Evolutionary conservation across 2,797 vertebrate genomes (phyloP).

Genomic region (Linurgus olivaceus): DNA sequence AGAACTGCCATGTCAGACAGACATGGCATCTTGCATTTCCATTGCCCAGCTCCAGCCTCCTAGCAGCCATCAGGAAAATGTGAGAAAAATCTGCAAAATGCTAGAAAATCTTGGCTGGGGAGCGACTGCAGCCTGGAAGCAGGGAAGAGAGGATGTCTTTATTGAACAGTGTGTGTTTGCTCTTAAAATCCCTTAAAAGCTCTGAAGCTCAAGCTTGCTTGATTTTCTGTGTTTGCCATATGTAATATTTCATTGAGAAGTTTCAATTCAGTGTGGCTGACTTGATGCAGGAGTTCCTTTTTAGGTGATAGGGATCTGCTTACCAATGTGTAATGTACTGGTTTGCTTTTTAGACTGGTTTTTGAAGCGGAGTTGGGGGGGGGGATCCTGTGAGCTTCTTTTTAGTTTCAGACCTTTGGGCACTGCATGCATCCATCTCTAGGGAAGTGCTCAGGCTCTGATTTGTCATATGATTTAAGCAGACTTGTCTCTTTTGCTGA

Average conservation of each 20-base stretch:
- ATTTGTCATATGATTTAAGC: not conserved
- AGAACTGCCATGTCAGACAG: not conserved
- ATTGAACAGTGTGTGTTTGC: not conserved
- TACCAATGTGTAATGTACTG: not conserved
- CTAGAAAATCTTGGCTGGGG: not conserved
- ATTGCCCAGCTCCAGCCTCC: not conserved
- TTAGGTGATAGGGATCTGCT: not conserved
- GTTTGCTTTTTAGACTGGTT: not conserved
- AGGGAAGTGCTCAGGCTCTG: not conserved
- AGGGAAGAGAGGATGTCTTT: not conserved
- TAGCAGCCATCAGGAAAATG: not conserved
- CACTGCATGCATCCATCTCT: not conserved
- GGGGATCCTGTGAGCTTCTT: not conserved
- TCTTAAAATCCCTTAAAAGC: conserved; percentile 27
- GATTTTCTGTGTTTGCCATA: not conserved
- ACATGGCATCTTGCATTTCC: not conserved
- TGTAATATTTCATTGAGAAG: not conserved
- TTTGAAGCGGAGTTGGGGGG: not conserved
- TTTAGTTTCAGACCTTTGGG: not conserved
- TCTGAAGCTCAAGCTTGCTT: not conserved
- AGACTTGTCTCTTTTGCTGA: not conserved
- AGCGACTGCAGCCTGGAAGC: not conserved
- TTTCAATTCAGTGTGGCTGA: not conserved
- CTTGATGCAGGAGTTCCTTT: not conserved
- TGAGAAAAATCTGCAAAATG: not conserved